Percentiles rank a stretch among this genome's conserved stretches.
phyloP scores from a whole-genome alignment of 2,888 invertebrate genomes.

The Polydrusus cervinus region DNA sequence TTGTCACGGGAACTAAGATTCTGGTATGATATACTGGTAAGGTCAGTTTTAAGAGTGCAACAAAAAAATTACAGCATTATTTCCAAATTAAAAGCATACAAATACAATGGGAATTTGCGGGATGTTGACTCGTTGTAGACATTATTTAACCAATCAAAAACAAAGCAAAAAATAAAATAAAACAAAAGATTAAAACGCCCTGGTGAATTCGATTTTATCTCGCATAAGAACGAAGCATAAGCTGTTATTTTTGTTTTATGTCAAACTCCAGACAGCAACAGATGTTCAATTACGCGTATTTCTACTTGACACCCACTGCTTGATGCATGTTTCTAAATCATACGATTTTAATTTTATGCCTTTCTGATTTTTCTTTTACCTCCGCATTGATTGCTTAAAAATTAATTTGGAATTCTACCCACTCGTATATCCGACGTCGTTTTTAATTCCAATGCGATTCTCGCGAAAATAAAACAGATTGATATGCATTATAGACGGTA shows the following conservation, averaged over 20 bases:
- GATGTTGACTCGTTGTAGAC: slow-evolving; percentile 3
- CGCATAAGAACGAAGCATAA: slow-evolving; percentile 32
- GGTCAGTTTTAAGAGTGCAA: too few species aligned
- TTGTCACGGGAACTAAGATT: too few species aligned
- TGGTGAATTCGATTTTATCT: slow-evolving; percentile 21
- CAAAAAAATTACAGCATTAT: too few species aligned
- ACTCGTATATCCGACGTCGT: slow-evolving; percentile 44
- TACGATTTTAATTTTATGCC: slow-evolving; percentile 58
- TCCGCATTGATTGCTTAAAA: slow-evolving; percentile 58
- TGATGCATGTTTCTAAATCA: slow-evolving; percentile 49
- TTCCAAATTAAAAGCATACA: background rate
- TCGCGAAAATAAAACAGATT: slow-evolving; percentile 51
- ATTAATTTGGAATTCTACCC: slow-evolving; percentile 60
- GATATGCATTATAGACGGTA: slow-evolving; percentile 53
- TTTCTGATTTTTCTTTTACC: slow-evolving; percentile 57
- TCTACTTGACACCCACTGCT: slow-evolving; percentile 42
- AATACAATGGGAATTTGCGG: background rate
- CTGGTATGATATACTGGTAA: too few species aligned
- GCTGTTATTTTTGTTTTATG: slow-evolving; percentile 29
- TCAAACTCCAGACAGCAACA: slow-evolving; percentile 49
- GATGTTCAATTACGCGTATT: slow-evolving; percentile 48
- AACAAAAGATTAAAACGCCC: slow-evolving; percentile 38
- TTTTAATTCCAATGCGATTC: slow-evolving; percentile 46
- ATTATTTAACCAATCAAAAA: slow-evolving; percentile 25
- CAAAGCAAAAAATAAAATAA: slow-evolving; percentile 32